phyloP scores from a whole-genome alignment of 30 jellyfish, hydroid and myxozoan species.

The Aurelia sp. region DNA sequence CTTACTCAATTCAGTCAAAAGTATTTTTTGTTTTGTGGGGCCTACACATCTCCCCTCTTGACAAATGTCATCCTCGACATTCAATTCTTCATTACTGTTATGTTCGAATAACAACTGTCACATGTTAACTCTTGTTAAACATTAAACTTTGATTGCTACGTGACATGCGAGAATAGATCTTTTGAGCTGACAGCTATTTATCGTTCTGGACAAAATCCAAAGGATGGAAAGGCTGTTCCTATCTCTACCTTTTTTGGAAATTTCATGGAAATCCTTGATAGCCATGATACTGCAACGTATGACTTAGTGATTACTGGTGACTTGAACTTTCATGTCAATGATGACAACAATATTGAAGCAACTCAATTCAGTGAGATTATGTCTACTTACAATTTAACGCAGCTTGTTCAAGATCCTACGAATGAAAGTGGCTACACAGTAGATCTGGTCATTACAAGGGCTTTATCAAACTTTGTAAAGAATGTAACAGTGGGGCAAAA shows the following conservation, averaged over 20 bases:
- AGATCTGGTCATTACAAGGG: conserved; percentile 11
- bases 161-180: conserved; percentile 46
- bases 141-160: conserved; percentile 34
- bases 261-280: conserved; percentile 36
- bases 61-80: too few species aligned
- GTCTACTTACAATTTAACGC: conserved; percentile 21
- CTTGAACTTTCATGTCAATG: conserved; percentile 54
- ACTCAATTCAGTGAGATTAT: conserved; percentile 23
- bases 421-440: conserved; percentile 42
- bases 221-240: conserved; percentile 37
- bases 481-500: conserved; percentile 36
- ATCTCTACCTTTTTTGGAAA: conserved; percentile 35
- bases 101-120: too few species aligned
- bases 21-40: too few species aligned
- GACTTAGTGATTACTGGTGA: conserved; percentile 44
- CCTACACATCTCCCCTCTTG: too few species aligned
- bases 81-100: too few species aligned
- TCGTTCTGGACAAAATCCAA: conserved; percentile 61
- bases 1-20: too few species aligned
- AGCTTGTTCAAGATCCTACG: conserved; percentile 43
- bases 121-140: too few species aligned
- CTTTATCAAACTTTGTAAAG: background rate
- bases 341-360: too few species aligned
- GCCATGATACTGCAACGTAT: conserved; percentile 39
- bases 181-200: too few species aligned